phyloP scores from a whole-genome alignment of 2,888 invertebrate genomes.

The Microctonus aethiopoides region DNA sequence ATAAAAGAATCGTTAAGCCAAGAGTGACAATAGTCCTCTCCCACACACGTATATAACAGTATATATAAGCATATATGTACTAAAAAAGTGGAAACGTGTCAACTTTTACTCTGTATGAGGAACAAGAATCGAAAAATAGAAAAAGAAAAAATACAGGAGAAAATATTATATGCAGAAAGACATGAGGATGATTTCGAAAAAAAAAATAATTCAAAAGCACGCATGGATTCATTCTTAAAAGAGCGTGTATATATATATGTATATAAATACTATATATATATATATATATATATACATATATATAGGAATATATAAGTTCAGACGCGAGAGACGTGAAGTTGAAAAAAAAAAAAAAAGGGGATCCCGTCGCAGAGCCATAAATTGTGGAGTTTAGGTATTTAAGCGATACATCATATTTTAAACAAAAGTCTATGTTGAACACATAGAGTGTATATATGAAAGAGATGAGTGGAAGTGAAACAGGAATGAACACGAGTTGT shows the following conservation, averaged over 20 bases:
- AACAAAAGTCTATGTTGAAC: conserved; percentile 58
- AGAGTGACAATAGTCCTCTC: conserved; percentile 29
- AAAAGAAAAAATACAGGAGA: neutral
- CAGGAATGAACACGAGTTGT: conserved; percentile 30
- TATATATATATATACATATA: too few species aligned
- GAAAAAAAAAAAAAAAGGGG: conserved; percentile 35
- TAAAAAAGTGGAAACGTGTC: conserved; percentile 44
- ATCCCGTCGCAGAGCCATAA: conserved; percentile 54
- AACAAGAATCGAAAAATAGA: conserved; percentile 4
- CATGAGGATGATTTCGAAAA: neutral
- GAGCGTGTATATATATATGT: too few species aligned
- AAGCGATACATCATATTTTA: conserved; percentile 67
- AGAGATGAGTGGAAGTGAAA: conserved; percentile 44
- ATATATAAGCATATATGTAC: neutral
- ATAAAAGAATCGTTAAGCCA: conserved; percentile 53
- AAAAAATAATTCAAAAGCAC: conserved; percentile 26
- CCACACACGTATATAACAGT: neutral
- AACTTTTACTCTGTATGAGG: conserved; percentile 44
- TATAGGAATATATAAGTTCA: neutral
- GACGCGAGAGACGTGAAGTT: conserved; percentile 10
- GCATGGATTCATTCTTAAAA: conserved; percentile 17
- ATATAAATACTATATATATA: too few species aligned
- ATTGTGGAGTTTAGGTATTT: conserved; percentile 62
- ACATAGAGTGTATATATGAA: conserved; percentile 21
- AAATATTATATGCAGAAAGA: conserved; percentile 16